Evolutionary conservation across 2,888 invertebrate genomes (phyloP).

Genomic region (Cerastis leucographa): DNA sequence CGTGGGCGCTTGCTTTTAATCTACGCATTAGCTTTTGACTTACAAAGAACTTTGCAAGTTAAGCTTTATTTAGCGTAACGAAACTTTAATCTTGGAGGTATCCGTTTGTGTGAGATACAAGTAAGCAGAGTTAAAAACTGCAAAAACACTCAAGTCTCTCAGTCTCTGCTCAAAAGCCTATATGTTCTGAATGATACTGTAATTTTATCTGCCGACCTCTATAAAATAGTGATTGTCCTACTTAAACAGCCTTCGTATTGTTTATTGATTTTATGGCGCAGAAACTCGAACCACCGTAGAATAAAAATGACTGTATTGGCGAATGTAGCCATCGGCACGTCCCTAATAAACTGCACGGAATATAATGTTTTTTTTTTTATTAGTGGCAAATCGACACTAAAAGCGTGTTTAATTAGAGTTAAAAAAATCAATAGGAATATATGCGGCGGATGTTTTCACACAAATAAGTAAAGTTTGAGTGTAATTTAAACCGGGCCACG

Average conservation of each 20-base stretch:
- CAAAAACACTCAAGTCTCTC: too few species aligned
- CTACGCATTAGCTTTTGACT: constrained; percentile 62
- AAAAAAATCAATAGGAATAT: constrained; percentile 31
- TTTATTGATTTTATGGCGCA: constrained; percentile 42
- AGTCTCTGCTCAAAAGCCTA: constrained; percentile 17
- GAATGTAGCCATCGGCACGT: constrained; percentile 21
- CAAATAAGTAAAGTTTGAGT: constrained; percentile 67
- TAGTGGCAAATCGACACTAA: constrained; percentile 13
- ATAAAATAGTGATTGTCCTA: constrained; percentile 47
- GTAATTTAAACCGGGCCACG: constrained; percentile 59
- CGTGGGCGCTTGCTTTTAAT: constrained; percentile 64
- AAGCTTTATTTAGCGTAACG: constrained; percentile 36
- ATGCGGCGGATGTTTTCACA: constrained; percentile 47
- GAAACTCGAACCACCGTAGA: constrained; percentile 20
- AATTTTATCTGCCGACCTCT: constrained; percentile 48
- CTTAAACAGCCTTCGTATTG: constrained; percentile 33
- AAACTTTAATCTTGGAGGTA: constrained; percentile 35
- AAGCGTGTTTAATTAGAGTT: constrained; percentile 47
- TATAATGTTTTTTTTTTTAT: constrained; percentile 11
- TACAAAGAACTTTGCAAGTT: constrained; percentile 47
- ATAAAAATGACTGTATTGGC: constrained; percentile 16
- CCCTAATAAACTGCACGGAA: constrained; percentile 33
- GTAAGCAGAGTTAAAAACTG: constrained; percentile 40
- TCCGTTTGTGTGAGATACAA: constrained; percentile 41
- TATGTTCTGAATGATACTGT: constrained; percentile 47